These are phyloP conservation scores for Nyctalus aviator DNA, from an alignment of 2,797 vertebrate genomes.

Conservation along the genomic window DNA sequence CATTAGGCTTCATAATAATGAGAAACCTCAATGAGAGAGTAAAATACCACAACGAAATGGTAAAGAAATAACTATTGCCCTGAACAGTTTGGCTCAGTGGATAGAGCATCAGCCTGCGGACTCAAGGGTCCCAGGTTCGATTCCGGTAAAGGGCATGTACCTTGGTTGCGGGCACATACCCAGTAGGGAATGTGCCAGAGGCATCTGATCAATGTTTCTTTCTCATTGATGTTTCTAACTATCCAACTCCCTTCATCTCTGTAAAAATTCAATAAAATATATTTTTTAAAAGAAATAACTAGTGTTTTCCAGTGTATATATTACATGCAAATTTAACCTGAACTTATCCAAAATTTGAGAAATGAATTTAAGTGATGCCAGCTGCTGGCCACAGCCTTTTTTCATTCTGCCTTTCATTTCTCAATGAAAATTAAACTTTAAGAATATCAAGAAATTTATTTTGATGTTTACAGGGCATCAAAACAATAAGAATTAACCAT, in stretches of 20 bases:
- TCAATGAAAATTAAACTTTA: slow-evolving; percentile 17
- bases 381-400: too few species aligned
- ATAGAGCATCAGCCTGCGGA: too few species aligned
- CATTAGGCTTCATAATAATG: neutral
- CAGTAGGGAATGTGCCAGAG: too few species aligned
- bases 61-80: neutral
- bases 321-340: slow-evolving; percentile 10
- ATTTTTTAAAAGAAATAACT: neutral
- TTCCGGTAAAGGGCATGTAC: too few species aligned
- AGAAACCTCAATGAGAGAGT: neutral
- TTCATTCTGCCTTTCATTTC: neutral
- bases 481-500: neutral
- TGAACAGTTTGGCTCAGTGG: too few species aligned
- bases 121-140: too few species aligned
- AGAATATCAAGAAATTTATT: neutral
- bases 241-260: too few species aligned
- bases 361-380: neutral
- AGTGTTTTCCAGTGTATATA: neutral
- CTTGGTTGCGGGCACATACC: too few species aligned
- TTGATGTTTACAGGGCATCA: neutral
- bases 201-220: too few species aligned
- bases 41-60: neutral
- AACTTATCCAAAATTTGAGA: neutral
- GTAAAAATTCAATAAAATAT: too few species aligned
- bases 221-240: too few species aligned